A percentile compares a stretch with the other conserved stretches of the same genome.
Evolutionary conservation across 35 echinoderm and acorn worm species (phyloP).

Genomic region (Acanthaster planci): DNA sequence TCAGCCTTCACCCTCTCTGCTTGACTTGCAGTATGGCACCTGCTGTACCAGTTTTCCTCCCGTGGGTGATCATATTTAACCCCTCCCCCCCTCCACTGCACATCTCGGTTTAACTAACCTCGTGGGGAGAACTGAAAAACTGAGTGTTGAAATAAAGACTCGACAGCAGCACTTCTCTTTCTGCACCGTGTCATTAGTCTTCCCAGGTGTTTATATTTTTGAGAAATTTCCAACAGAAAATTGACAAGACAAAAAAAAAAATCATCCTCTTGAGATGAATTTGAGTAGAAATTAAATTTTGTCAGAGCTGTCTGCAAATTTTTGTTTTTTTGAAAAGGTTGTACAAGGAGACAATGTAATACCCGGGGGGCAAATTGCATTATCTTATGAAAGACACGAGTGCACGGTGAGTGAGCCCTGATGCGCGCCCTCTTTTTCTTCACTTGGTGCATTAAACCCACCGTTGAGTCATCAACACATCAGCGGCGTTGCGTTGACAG

Average conservation of each 20-base stretch:
- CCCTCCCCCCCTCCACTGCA: too few species aligned
- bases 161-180: not conserved
- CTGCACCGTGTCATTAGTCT: not conserved
- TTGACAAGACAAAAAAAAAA: not conserved
- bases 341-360: not conserved
- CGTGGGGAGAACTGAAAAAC: too few species aligned
- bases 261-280: too few species aligned
- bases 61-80: too few species aligned
- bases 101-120: too few species aligned
- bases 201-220: not conserved
- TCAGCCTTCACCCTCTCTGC: too few species aligned
- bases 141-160: too few species aligned
- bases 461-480: constrained; percentile 1
- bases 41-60: too few species aligned
- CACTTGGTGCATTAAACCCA: not conserved
- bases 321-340: too few species aligned
- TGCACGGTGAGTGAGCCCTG: not conserved
- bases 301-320: too few species aligned
- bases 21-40: too few species aligned
- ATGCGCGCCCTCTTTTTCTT: constrained; percentile 15
- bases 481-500: not conserved
- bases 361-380: not conserved
- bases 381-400: not conserved
- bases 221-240: not conserved
- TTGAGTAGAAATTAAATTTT: too few species aligned